Evolutionary conservation across 1,140 invertebrate genomes (phyloP).

Genomic region (Ylistrum balloti): DNA sequence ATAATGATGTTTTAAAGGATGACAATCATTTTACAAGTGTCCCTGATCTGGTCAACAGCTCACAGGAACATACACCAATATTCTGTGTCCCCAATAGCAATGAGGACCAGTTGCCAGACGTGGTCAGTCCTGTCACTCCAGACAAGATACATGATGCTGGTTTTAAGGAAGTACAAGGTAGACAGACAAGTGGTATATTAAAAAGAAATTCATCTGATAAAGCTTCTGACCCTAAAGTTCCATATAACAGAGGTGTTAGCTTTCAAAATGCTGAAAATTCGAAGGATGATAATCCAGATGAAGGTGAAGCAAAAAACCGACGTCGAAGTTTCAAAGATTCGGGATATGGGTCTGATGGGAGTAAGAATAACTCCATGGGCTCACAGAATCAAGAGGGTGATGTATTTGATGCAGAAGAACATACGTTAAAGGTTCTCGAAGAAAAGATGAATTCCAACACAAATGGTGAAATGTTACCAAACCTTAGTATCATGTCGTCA

Average conservation of each 20-base stretch:
- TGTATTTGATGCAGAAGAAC: neutral
- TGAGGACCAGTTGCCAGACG: neutral
- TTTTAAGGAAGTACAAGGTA: neutral
- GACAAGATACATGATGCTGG: too few species aligned
- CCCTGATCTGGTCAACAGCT: neutral
- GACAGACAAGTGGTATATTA: neutral
- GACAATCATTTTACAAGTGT: neutral
- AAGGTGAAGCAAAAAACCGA: neutral
- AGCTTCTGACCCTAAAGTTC: neutral
- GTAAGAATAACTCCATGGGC: constrained; percentile 20
- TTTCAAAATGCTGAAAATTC: neutral
- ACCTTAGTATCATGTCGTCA: constrained; percentile 34
- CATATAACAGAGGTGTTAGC: neutral
- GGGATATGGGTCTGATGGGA: neutral
- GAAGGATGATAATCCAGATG: neutral
- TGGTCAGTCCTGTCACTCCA: neutral
- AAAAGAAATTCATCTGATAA: neutral
- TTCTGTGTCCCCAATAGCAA: neutral
- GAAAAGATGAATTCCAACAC: neutral
- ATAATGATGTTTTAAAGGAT: neutral
- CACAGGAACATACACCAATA: neutral
- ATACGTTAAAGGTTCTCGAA: neutral
- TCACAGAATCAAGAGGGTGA: neutral
- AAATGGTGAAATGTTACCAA: neutral
- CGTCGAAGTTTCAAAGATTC: constrained; percentile 3